These are phyloP conservation scores for Collichthys lucidus DNA, from an alignment of 2,113 vertebrate species.

Conservation along the genomic window DNA sequence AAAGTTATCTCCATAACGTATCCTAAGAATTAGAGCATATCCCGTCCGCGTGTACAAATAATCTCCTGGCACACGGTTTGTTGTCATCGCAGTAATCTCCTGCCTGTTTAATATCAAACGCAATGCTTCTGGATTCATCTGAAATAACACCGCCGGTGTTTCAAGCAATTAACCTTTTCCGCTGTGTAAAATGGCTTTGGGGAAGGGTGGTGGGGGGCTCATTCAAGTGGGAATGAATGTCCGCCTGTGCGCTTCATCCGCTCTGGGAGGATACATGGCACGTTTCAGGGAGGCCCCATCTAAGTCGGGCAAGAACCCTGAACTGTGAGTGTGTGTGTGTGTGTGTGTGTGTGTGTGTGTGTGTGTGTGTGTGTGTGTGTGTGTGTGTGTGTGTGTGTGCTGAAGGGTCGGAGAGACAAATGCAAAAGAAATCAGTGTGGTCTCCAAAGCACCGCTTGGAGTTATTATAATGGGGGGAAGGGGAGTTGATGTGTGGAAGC, in stretches of 20 bases:
- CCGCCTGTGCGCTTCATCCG: constrained; percentile 47
- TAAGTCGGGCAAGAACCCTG: constrained; percentile 21
- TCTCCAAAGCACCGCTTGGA: constrained; percentile 46
- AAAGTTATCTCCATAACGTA: background rate
- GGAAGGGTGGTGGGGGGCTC: constrained; percentile 27
- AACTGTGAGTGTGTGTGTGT: constrained; percentile 29
- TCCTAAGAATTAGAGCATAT: constrained; percentile 18
- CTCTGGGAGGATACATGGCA: constrained; percentile 59
- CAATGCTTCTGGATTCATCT: constrained; percentile 73
- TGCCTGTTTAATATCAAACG: constrained; percentile 77
- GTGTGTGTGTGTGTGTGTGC: no score
- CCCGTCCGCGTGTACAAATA: constrained; percentile 35
- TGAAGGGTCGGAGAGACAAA: constrained; percentile 53
- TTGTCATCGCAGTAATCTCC: constrained; percentile 62
- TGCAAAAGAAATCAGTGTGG: constrained; percentile 64
- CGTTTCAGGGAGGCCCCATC: constrained; percentile 64
- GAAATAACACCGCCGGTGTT: constrained; percentile 77
- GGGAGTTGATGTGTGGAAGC: constrained; percentile 41
- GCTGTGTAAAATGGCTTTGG: constrained; percentile 71
- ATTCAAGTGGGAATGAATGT: constrained; percentile 67
- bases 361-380: no score
- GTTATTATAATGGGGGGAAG: constrained; percentile 50
- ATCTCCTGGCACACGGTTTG: constrained; percentile 58
- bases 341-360: no score
- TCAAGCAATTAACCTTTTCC: constrained; percentile 82